Conservation (phyloP, 2,113 vertebrate genomes). For the Ceyx cyanopectus region DNA sequence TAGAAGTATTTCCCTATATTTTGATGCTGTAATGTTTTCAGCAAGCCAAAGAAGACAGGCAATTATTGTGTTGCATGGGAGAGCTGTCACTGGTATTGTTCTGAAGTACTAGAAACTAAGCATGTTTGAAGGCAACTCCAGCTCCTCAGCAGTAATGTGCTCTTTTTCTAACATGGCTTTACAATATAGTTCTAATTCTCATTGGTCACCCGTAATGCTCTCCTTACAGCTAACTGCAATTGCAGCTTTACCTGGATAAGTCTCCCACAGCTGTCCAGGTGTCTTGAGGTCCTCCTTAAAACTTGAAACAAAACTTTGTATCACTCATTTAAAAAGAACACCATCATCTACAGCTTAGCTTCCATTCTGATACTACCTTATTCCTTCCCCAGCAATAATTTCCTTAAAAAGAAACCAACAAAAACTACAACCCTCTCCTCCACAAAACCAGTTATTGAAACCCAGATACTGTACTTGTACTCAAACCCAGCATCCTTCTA, state of each 20-base stretch:
- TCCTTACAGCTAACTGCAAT: neutral
- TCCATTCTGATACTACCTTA: neutral
- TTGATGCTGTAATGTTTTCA: neutral
- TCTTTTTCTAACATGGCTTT: neutral
- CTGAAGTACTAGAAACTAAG: neutral
- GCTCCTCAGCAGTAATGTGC: too few species aligned
- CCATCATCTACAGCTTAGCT: neutral
- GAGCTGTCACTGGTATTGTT: neutral
- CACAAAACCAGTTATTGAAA: neutral
- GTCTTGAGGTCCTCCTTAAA: neutral
- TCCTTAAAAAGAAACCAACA: neutral
- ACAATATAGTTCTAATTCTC: neutral
- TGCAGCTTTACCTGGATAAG: neutral
- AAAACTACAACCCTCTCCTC: too few species aligned
- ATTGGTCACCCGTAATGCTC: accelerated
- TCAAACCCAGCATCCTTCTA: neutral
- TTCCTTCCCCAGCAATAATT: neutral
- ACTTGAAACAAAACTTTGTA: neutral
- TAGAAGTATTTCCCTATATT: neutral
- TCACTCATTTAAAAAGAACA: neutral
- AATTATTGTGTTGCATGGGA: neutral
- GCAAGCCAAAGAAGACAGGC: neutral
- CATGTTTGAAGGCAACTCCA: neutral
- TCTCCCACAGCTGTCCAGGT: accelerated
- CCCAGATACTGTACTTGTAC: neutral